Percentiles rank a stretch among this genome's conserved stretches.
Evolutionary conservation across 1,140 invertebrate species (phyloP).

Genomic region (Solen grandis): DNA sequence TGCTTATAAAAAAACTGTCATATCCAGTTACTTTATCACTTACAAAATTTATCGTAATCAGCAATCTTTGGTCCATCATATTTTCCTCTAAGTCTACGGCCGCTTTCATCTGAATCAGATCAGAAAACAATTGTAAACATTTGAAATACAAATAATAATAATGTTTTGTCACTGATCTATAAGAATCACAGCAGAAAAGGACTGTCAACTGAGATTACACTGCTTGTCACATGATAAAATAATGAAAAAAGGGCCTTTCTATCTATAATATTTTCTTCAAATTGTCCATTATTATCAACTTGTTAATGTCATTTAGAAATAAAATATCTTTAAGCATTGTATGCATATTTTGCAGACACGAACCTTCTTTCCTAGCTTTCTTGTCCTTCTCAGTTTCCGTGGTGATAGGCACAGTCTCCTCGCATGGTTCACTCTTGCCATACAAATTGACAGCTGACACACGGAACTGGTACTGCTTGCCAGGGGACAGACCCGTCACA

Average conservation of each 20-base stretch:
- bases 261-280: too few relatives aligned
- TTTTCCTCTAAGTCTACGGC: conserved; percentile 95
- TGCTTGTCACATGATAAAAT: too few relatives aligned
- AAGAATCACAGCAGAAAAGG: not conserved
- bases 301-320: too few relatives aligned
- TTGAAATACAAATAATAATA: too few relatives aligned
- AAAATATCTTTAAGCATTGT: too few relatives aligned
- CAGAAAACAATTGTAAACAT: too few relatives aligned
- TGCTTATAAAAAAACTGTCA: too few relatives aligned
- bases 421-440: conserved; percentile 94
- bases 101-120: conserved; percentile 87
- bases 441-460: conserved; percentile 99
- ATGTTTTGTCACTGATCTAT: too few relatives aligned
- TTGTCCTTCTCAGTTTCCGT: conserved; percentile 72
- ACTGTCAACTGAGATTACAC: not conserved
- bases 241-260: too few relatives aligned
- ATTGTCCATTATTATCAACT: too few relatives aligned
- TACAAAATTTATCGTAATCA: conserved; percentile 97
- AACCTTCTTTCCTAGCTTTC: conserved; percentile 72
- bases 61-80: conserved; percentile 91
- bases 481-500: conserved; percentile 80
- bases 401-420: conserved; percentile 74
- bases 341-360: too few relatives aligned
- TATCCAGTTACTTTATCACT: too few relatives aligned
- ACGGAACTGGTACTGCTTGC: conserved; percentile 97